Evolutionary conservation across 2,888 invertebrate genomes (phyloP), one percentile per base, ranked within the genome.

Genomic region (Acleris literana): DNA sequence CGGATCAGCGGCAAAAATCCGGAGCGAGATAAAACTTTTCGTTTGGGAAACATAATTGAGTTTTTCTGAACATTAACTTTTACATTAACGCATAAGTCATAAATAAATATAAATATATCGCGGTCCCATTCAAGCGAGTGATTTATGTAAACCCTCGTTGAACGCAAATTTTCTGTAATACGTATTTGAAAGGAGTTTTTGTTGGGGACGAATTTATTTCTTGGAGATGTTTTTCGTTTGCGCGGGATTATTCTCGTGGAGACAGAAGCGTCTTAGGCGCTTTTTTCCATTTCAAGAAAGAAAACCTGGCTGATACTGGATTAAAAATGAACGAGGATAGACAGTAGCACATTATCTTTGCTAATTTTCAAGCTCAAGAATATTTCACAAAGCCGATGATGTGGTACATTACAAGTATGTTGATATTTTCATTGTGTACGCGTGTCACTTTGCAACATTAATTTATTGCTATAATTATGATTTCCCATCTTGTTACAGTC

Each of bases 61-160:
- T 65, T 65, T 65, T 61, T 61, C 65, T 65, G 61, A 65, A 65
- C 65, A 65, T 65, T 65, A 61, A 65, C 65, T 65, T 65, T 61
- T 56, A 44, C 65, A 61, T 65, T 65, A 65, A 61, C 56, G 63
- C 63, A 65, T 52, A 61, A 65, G 61, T 65, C 65, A 61, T 65
- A 65, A 65, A 65, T 65, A 65, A 61, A 65, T 65, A 65, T 56
- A 61, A 59, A 59, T 59, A 59, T 57, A 57, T 57, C 64, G 64
- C 62, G 55, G 58, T 33, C 49, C 58, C 61, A 53, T 61, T 65
- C 33, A 22, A 11, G 48, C 22, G 44, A 29, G 65, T 56, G 65
- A 65, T 65, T 65, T 65, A 65, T 65, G 56, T 61, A 61, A 65
- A 44, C 65, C 60, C 63, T 49, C 65, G 61, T 59, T 64, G 59